Evolutionary conservation across 1,140 invertebrate species (phyloP), one percentile per base, ranked within the genome.

Genomic region (Drosophila ogumai): DNA sequence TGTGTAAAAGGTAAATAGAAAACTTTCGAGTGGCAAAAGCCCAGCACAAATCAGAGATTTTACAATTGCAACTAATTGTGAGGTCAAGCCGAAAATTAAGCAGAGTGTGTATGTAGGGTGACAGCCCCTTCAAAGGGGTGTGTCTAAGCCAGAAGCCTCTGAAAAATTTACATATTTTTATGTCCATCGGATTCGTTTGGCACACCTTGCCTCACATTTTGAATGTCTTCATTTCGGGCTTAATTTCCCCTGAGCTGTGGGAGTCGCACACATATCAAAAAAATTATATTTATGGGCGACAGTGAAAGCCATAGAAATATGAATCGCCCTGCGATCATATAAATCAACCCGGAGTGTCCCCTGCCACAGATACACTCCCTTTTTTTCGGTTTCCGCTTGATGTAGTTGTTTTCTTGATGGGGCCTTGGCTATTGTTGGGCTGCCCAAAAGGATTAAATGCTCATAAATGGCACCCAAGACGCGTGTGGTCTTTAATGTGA

Each of bases 221-320:
- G 64, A 84, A 84, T 85, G 72, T 85, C 81, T 84, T 84, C 72
- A 84, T 84, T 84, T 76, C 44, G 68, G 69, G 43, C 31, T 64
- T 72, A 81, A 82, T 82, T 84, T 84, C 54, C 81, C 57, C 56
- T 59, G 28, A 0, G 52, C 71, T 64, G 79, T 82, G 74, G 79
- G 80, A 79, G 79, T 82, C 61, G 49, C 68, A 69, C 41, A 60
- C 43, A 36, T 36, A 36, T 54, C 55, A 67, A 46, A 67, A 31
- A 58, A 72, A 46, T 31, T 31, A 69, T 72, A 72, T 76, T 85
- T 72, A 80, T 79, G 76, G 34, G 76, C 58, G 81, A 81, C 81
- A 85, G 82, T 81, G 81, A 86, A 85, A 85, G 82, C 82, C 82
- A 86, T 85, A 86, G 74, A 85, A 85, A 81, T 85, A 85, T 81